These are phyloP conservation scores for Cranoglanis bouderius DNA, from an alignment of 2,113 vertebrate species.

Conservation along the genomic window DNA sequence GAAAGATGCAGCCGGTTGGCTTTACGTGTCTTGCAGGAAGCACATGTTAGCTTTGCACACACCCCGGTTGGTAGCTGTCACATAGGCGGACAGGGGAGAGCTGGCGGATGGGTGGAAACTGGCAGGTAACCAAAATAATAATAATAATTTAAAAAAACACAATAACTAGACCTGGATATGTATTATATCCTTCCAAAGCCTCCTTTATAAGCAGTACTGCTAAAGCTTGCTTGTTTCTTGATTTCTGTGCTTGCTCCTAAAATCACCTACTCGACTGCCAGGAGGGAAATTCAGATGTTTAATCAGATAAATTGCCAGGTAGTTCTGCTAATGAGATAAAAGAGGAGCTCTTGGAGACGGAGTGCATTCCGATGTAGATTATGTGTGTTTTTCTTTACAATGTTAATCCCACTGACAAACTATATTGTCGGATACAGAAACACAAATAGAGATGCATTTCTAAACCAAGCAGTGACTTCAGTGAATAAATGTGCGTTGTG, in stretches of 20 bases:
- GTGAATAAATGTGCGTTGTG: not conserved
- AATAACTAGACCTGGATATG: not conserved
- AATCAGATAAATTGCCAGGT: conserved; percentile 45
- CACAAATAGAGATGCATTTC: not conserved
- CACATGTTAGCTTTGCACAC: not conserved
- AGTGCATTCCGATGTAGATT: conserved; percentile 1
- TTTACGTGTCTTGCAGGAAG: not conserved
- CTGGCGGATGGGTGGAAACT: not conserved
- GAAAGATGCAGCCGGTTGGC: not conserved
- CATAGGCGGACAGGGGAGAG: not conserved
- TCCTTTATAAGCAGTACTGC: not conserved
- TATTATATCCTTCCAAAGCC: not conserved
- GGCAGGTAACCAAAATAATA: not conserved
- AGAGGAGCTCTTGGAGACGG: conserved; percentile 30
- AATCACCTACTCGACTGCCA: conserved; percentile 7
- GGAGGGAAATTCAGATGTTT: conserved; percentile 21
- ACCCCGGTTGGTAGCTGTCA: not conserved
- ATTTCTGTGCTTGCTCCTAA: not conserved
- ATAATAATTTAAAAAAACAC: not conserved
- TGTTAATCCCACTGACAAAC: not conserved
- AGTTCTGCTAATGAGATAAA: conserved; percentile 39
- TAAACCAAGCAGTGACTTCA: not conserved
- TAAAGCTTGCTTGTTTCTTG: not conserved
- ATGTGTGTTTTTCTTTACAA: not conserved
- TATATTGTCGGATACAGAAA: not conserved